These are phyloP conservation scores for Microctonus brassicae DNA, from an alignment of 2,888 invertebrate species.

Conservation along the genomic window DNA sequence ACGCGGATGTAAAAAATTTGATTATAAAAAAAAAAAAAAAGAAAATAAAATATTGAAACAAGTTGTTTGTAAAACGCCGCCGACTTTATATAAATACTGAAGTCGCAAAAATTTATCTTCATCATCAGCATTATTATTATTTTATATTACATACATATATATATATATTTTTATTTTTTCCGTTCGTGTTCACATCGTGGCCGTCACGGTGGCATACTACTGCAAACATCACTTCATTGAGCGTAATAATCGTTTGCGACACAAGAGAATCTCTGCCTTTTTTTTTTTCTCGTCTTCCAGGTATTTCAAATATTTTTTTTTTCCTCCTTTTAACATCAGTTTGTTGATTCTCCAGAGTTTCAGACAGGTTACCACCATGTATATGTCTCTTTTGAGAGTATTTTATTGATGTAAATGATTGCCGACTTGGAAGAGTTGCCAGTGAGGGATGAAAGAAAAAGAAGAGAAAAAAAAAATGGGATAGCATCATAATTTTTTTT, in stretches of 20 bases:
- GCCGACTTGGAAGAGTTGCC: neutral
- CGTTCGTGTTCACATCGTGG: neutral
- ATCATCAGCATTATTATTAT: neutral
- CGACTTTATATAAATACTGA: neutral
- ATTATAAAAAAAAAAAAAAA: neutral
- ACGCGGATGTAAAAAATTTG: no score
- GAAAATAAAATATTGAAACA: neutral
- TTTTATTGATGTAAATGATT: neutral
- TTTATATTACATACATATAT: neutral
- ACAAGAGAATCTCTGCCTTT: slow-evolving; percentile 20
- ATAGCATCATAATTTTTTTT: neutral
- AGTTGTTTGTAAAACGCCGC: neutral
- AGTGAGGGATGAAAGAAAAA: neutral
- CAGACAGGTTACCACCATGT: neutral
- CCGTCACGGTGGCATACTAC: slow-evolving; percentile 33
- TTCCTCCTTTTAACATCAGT: neutral
- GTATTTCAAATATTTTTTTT: neutral
- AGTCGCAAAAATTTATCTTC: neutral
- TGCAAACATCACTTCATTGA: slow-evolving; percentile 44
- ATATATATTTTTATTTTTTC: neutral
- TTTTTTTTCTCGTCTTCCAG: neutral
- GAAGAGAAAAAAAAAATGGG: neutral
- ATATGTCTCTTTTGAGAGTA: neutral
- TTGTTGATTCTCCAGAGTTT: neutral
- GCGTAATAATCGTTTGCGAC: slow-evolving; percentile 48